Conservation (phyloP, 2,113 vertebrate genomes). For the Colinus virginianus region DNA sequence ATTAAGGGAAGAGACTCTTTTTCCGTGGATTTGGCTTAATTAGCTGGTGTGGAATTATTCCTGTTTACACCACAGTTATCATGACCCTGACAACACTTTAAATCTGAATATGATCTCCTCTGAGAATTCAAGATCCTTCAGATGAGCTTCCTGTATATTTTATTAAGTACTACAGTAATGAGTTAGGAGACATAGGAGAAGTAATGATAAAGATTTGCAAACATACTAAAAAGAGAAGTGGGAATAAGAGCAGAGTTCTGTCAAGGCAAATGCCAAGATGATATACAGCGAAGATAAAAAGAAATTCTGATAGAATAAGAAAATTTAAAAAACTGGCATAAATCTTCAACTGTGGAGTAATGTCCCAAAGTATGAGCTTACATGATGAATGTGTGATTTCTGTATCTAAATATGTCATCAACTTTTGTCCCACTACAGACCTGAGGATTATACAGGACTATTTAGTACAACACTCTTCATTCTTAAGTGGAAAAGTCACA, state of each 20-base stretch:
- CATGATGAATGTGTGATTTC: not conserved
- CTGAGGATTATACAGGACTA: not conserved
- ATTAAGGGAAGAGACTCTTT: not conserved
- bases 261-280: slow-evolving; percentile 50
- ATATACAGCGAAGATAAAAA: slow-evolving; percentile 24
- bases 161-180: slow-evolving; percentile 19
- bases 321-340: not conserved
- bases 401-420: not conserved
- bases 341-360: not conserved
- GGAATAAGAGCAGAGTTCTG: slow-evolving; percentile 16
- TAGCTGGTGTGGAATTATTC: not conserved
- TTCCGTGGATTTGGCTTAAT: not conserved
- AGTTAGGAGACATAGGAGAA: slow-evolving; percentile 48
- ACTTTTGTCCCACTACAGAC: not conserved
- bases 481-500: not conserved
- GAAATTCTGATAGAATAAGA: not conserved
- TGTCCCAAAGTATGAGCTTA: not conserved
- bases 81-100: not conserved
- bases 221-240: slow-evolving; percentile 17
- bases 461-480: not conserved
- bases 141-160: slow-evolving; percentile 33
- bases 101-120: slow-evolving; percentile 28
- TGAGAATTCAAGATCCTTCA: slow-evolving; percentile 31
- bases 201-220: slow-evolving; percentile 45
- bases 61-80: not conserved